Conservation (phyloP, 2,888 invertebrate genomes). For the Ormyrus nitidulus region DNA sequence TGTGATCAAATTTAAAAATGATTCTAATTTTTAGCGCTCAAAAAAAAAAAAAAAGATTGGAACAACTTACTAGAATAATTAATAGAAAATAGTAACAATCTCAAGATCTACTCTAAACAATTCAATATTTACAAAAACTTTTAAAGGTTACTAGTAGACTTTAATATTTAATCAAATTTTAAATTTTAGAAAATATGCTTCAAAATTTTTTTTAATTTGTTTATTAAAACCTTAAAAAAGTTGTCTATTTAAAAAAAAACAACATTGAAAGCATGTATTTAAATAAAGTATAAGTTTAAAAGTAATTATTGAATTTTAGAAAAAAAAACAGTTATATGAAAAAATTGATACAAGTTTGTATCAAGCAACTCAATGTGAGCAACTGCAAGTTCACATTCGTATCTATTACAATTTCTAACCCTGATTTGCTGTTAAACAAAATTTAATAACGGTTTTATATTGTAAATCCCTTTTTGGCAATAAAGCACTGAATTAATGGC, state of each 20-base stretch:
- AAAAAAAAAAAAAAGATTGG: neutral
- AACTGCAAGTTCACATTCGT: too few species aligned
- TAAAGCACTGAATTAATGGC: conserved; percentile 29
- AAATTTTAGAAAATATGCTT: neutral
- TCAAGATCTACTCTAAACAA: conserved; percentile 10
- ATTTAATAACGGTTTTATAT: neutral
- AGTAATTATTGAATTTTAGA: neutral
- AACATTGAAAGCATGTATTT: neutral
- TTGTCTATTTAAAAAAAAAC: conserved; percentile 2
- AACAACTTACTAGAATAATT: conserved; percentile 2
- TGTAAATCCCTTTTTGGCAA: conserved; percentile 22
- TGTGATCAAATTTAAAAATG: too few species aligned
- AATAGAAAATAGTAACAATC: neutral
- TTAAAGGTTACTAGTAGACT: neutral
- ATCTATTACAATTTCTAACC: too few species aligned
- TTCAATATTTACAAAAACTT: conserved; percentile 32
- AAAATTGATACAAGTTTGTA: neutral
- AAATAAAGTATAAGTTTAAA: conserved; percentile 4
- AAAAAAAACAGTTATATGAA: neutral
- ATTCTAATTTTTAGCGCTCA: too few species aligned
- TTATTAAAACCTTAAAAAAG: conserved; percentile 14
- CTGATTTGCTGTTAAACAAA: neutral
- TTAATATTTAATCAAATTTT: conserved; percentile 11
- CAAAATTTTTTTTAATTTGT: neutral
- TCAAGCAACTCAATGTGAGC: neutral